A percentile compares a stretch with the other conserved stretches of the same genome.
phyloP scores from a whole-genome alignment of 2,888 invertebrate genomes.

The Malthinus flaveolus region DNA sequence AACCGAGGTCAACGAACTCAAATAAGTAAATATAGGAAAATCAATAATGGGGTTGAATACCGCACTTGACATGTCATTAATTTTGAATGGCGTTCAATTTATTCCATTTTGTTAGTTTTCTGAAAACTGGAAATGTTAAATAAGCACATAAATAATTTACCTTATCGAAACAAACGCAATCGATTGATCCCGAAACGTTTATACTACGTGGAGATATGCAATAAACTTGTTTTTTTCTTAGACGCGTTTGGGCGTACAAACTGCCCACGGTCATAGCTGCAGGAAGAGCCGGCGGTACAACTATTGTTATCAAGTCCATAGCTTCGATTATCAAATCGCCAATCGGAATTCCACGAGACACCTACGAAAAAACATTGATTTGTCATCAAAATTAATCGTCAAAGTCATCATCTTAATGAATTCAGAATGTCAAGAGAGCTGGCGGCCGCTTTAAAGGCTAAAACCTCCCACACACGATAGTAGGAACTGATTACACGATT shows the following conservation, averaged over 20 bases:
- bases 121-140: no score
- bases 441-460: no score
- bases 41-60: not conserved
- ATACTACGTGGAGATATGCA: slow-evolving; percentile 93
- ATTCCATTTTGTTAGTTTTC: no score
- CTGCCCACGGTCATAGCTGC: slow-evolving; percentile 97
- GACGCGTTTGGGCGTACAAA: slow-evolving; percentile 83
- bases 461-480: no score
- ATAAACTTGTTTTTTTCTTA: slow-evolving; percentile 77
- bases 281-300: slow-evolving; percentile 93
- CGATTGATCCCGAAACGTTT: slow-evolving; percentile 88
- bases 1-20: no score
- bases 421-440: no score
- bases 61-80: no score
- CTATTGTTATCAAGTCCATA: slow-evolving; percentile 91
- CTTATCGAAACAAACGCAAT: slow-evolving; percentile 92
- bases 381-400: not conserved
- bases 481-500: no score
- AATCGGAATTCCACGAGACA: slow-evolving; percentile 61
- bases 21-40: not conserved
- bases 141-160: slow-evolving; percentile 50
- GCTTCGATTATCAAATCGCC: slow-evolving; percentile 75
- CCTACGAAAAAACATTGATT: slow-evolving; percentile 52
- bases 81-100: no score
- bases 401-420: no score